Base-by-base conservation (phyloP, 2,888 invertebrate species). In the Meiosimyza decipiens region DNA sequence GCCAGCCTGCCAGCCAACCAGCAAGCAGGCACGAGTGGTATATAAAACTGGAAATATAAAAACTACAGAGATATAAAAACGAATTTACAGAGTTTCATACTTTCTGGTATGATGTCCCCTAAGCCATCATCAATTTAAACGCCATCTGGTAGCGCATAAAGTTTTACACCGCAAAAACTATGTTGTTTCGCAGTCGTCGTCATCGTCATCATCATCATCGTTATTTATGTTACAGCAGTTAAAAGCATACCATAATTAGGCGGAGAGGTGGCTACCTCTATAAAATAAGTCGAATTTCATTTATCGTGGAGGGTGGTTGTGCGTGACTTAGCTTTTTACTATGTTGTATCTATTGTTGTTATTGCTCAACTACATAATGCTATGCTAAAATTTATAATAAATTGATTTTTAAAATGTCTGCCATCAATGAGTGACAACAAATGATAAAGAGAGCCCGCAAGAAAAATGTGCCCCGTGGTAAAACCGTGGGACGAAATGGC, bases 341-440 rank as follows among this genome's bases (percentile, higher is more conserved):
- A 63, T 12, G 50, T 40, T 40, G 40, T 9, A 40, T 40, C 40
- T 40, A 40, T 40, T 40, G 9, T 40, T 40, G 40, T 40, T 40
- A 40, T 40, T 40, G 40, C 9, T 40, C 9, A 40, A 7, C 40
- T 9, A 40, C 6, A 40, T 40, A 40, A 40, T 40, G 40, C 40
- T 40, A 40, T 40, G 40, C 40, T 40, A 40, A 63, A 57, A 22
- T 49, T 18, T 12, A 47, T 49, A 57, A 67, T 18, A 67, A 57
- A 67, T 67, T 55, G 57, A 57, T 67, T 67, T 67, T 67, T 67
- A 57, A 67, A 67, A 55, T 67, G 67, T 67, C 55, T 67, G 67
- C 67, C 49, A 18, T 55, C 47, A 18, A 55, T 55, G 67, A 67
- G 55, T 67, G 67, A 57, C 67, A 66, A 16, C 51, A 22, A 16